Conservation (phyloP, 2,888 invertebrate genomes). For the Adelognathus sp. region DNA sequence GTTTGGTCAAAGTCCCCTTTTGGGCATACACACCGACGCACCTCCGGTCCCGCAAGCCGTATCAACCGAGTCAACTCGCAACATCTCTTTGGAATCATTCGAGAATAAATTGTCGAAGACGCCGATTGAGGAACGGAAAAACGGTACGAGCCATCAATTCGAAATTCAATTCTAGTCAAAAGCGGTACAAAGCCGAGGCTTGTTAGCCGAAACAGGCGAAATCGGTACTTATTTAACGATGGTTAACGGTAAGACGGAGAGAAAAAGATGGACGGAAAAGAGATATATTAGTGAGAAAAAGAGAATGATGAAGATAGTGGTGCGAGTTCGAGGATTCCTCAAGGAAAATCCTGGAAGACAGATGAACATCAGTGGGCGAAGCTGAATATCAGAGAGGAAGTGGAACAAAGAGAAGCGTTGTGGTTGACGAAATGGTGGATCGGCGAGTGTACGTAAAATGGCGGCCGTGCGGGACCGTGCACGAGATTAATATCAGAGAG, state of each 20-base stretch:
- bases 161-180: slow-evolving; percentile 81
- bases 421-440: slow-evolving; percentile 41
- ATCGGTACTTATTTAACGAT: slow-evolving; percentile 78
- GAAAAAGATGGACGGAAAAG: slow-evolving; percentile 46
- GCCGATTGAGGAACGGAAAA: slow-evolving; percentile 18
- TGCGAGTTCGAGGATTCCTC: slow-evolving; percentile 56
- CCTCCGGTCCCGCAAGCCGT: slow-evolving; percentile 74
- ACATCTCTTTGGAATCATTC: slow-evolving; percentile 33
- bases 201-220: slow-evolving; percentile 68
- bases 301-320: slow-evolving; percentile 31
- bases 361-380: slow-evolving; percentile 13
- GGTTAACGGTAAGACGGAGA: slow-evolving; percentile 48
- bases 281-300: slow-evolving; percentile 49
- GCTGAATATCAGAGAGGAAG: neutral
- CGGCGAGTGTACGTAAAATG: slow-evolving; percentile 42
- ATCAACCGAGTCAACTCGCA: slow-evolving; percentile 44
- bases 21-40: slow-evolving; percentile 80
- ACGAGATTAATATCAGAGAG: slow-evolving; percentile 68
- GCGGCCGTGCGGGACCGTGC: slow-evolving; percentile 70
- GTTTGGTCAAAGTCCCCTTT: slow-evolving; percentile 81
- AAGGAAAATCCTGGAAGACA: slow-evolving; percentile 50
- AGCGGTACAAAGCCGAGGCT: slow-evolving; percentile 77
- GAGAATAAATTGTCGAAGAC: slow-evolving; percentile 17
- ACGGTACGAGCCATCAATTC: slow-evolving; percentile 63
- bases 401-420: neutral